Conservation (phyloP, 2,113 vertebrate genomes). For the Nothoprocta perdicaria region DNA sequence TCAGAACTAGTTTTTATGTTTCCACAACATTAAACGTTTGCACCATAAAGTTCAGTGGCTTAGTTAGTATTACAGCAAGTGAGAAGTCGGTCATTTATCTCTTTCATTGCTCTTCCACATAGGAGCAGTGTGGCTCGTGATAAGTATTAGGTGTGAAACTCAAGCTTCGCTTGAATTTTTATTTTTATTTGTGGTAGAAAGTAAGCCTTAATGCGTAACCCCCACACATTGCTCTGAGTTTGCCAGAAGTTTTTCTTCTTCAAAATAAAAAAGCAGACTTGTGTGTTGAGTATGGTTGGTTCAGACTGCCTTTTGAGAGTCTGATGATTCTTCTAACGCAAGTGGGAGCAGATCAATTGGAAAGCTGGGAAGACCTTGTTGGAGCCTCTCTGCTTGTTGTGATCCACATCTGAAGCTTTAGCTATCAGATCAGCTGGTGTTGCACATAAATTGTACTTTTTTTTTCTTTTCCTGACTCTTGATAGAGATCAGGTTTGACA, state of each 20-base stretch:
- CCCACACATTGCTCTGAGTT: not conserved
- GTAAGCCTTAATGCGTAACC: not conserved
- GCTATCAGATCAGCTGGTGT: not conserved
- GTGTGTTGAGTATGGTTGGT: not conserved
- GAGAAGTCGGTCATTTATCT: not conserved
- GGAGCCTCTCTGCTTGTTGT: not conserved
- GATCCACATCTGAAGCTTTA: not conserved
- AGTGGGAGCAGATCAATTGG: not conserved
- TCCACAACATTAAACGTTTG: not conserved
- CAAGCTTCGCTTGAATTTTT: not conserved
- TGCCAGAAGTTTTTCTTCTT: not conserved
- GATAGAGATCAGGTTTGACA: not conserved
- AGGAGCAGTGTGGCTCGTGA: not conserved
- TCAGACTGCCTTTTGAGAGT: not conserved
- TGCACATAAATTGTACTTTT: not conserved
- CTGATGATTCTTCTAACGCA: not conserved
- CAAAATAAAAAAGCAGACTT: not conserved
- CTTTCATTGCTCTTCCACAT: not conserved
- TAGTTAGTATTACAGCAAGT: slow-evolving; percentile 9
- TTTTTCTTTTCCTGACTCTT: not conserved
- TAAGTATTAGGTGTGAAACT: slow-evolving; percentile 10
- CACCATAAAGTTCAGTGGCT: slow-evolving; percentile 28
- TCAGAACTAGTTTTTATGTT: slow-evolving; percentile 2
- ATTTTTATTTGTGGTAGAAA: not conserved
- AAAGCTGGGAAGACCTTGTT: not conserved